phyloP scores from a whole-genome alignment of 1,140 invertebrate species.

The Charaxes varanes region DNA sequence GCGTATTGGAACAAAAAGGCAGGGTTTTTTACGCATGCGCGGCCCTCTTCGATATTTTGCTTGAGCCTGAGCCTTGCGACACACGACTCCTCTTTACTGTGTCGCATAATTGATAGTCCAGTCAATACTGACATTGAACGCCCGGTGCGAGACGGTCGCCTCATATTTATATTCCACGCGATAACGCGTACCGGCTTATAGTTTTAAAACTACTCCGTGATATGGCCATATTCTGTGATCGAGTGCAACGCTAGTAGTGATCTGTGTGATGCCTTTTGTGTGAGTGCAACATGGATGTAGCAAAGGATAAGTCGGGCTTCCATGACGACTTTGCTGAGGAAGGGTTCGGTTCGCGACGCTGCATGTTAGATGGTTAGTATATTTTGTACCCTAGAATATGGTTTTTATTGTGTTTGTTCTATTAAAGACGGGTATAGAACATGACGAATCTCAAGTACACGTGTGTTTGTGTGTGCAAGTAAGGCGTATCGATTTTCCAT shows the following conservation, averaged over 20 bases:
- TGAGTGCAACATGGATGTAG: conserved; percentile 54
- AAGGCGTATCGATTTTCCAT: conserved; percentile 27
- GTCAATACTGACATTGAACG: conserved; percentile 68
- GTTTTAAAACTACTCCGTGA: conserved; percentile 18
- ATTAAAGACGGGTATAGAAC: too few species aligned
- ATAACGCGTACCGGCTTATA: conserved; percentile 33
- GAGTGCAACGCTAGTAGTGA: conserved; percentile 26
- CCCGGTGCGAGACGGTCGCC: conserved; percentile 42
- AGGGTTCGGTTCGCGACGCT: conserved; percentile 46
- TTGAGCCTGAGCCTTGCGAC: conserved; percentile 42
- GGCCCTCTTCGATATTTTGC: conserved; percentile 30
- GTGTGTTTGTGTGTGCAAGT: conserved; percentile 2
- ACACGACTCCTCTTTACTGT: conserved; percentile 52
- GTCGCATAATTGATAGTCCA: conserved; percentile 68
- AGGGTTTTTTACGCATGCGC: conserved; percentile 48
- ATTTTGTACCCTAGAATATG: neutral
- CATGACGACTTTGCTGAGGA: conserved; percentile 57
- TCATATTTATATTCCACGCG: conserved; percentile 43
- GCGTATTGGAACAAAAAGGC: conserved; percentile 33
- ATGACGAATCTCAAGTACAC: neutral
- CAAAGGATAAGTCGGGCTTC: conserved; percentile 41
- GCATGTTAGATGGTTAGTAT: conserved; percentile 63
- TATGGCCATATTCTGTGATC: conserved; percentile 40
- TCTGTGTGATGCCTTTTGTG: conserved; percentile 38
- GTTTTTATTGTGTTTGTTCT: neutral